Evolutionary conservation across 2,797 vertebrate genomes (phyloP).

Genomic region (Intellagama lesueurii): DNA sequence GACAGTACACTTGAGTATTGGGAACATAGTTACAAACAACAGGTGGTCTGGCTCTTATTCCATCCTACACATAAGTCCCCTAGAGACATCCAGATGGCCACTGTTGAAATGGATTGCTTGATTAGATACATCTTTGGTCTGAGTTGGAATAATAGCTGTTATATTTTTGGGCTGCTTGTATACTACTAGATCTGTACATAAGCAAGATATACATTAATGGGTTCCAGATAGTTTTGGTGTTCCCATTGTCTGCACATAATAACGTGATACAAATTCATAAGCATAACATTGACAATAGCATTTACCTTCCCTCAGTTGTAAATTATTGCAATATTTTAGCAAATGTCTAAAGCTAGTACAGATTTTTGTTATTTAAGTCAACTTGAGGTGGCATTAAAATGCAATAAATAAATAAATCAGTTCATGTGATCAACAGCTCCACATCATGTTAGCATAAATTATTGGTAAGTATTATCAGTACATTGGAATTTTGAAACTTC

Average conservation of each 20-base stretch:
- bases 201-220: neutral
- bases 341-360: neutral
- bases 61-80: neutral
- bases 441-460: neutral
- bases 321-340: neutral
- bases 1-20: neutral
- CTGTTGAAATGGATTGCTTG: neutral
- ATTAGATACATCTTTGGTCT: neutral
- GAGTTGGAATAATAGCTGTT: neutral
- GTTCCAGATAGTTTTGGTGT: neutral
- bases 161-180: neutral
- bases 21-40: neutral
- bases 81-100: neutral
- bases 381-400: no score
- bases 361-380: neutral
- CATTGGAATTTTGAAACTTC: neutral
- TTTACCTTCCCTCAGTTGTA: neutral
- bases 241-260: neutral
- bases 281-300: neutral
- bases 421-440: no score
- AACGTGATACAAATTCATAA: neutral
- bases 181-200: neutral
- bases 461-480: neutral
- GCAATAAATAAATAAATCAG: no score
- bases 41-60: neutral